Evolutionary conservation across 2,797 vertebrate species (phyloP), one percentile per base, ranked within the genome.

Genomic region (Eulemur mongoz): DNA sequence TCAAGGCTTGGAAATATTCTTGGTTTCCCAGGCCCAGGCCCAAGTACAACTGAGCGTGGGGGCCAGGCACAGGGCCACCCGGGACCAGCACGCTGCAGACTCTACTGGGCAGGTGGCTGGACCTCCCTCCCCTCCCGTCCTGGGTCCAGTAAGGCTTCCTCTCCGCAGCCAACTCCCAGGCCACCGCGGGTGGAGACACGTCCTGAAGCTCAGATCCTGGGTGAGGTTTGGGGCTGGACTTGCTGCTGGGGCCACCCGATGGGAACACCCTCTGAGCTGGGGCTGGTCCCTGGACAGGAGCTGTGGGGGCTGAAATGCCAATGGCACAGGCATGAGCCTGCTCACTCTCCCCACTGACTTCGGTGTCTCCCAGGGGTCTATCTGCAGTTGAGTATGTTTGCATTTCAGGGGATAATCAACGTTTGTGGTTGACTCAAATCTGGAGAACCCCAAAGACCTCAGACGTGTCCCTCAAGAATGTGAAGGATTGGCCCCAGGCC

Each of bases 111-210:
- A 8, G 27, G 67, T 54, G 25, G 27, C 7, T 30, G 6, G 38
- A 5, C n/a, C 15, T 43, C 59, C 59, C 9, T 27, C 43, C 25
- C 43, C 27, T 5, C 14, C 45, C 20, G 18, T 15, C 40, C 25
- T 6, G 48, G 13, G 65, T 22, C 30, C 30, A 17, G 10, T 15
- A n/a, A 14, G 45, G 59, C 65, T 4, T 25, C 23, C 57, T 59
- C 20, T 25, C 25, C 7, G 3, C 2, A 30, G 45, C 27, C 0
- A 0, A 40, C 63, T 25, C 22, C 50, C 4, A 14, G 76, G 40
- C 52, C 2, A 0, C 6, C 20, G 63, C 13, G 1, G 14, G 43
- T 67, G n/a, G 38, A 59, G 79, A 11, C 0, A 1, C 22, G 0
- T 48, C 43, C 22, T 3, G n/a, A 18, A 35, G 40, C 70, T 35